Evolutionary conservation across 2,797 vertebrate genomes (phyloP), one percentile per base, ranked within the genome.

Genomic region (Ficedula albicollis): DNA sequence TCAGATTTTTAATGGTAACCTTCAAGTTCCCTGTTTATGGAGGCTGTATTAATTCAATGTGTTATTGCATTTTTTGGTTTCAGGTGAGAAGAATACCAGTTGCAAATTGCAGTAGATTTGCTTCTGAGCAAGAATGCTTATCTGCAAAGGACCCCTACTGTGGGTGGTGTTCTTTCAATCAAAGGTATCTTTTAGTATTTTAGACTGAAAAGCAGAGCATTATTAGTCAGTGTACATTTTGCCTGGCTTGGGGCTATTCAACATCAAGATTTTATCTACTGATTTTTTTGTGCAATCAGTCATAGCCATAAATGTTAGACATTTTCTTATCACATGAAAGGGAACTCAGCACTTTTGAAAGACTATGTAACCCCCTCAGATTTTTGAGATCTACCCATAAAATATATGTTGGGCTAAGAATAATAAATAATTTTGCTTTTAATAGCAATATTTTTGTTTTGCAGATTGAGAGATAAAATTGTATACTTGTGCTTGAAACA

Each of bases 1-100:
- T 93, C 46, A 60, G 69, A 69, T 75, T 96, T 87, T 74, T 93
- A 49, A 88, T 82, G 82, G 75, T 87, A 79, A 73, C 41, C 60
- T 58, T 89, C 72, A 51, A 48, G 58, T 88, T 79, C 11, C 46
- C 54, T 46, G 25, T 79, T 96, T 67, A 34, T 49, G 54, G 48
- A 82, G 32, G 16, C 30, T 72, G 8, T 82, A 89, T 59, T 84
- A 68, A 95, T 95, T 93, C 75, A 22, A 3, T 56, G 30, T 96
- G 32, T 81, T 59, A 13, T 12, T 92, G 56, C 55, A 43, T 43
- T 93, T 66, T 97, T 91, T 96, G 79, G 27, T 97, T 98, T 90
- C 84, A 98, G 98, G 98, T 98, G 92, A 97, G 97, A 96, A 97
- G 98, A 96, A 94, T 98, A 92, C 97, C 44, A 25, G 98, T 98